Evolutionary conservation across 2,113 vertebrate genomes (phyloP).

Genomic region (Scophthalmus maximus): DNA sequence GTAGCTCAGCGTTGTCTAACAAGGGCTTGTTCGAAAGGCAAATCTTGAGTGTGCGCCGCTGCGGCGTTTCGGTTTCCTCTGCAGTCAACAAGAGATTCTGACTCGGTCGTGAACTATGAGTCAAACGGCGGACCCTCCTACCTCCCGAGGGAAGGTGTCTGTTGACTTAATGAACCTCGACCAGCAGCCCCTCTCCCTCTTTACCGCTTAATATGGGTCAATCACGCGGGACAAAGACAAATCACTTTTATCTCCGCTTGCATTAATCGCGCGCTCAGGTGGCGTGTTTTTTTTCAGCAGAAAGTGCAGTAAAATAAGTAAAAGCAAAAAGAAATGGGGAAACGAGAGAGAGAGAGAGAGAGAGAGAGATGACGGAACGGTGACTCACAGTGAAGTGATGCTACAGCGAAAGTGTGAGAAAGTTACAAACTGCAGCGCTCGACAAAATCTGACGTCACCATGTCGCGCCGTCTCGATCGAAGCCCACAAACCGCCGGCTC

Average conservation of each 20-base stretch:
- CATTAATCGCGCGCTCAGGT: not conserved
- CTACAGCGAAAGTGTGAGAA: constrained; percentile 2
- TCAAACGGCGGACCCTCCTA: constrained; percentile 49
- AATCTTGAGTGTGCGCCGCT: too few relatives aligned
- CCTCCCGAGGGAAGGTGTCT: constrained; percentile 55
- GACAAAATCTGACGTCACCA: not conserved
- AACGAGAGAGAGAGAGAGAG: not conserved
- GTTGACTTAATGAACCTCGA: constrained; percentile 62
- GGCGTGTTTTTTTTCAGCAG: not conserved
- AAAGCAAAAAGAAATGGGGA: not conserved
- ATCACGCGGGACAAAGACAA: constrained; percentile 29
- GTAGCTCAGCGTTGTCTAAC: constrained; percentile 33
- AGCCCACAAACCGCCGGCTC: too few relatives aligned
- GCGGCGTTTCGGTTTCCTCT: constrained; percentile 13
- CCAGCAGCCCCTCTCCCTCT: constrained; percentile 43
- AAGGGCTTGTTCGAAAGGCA: constrained; percentile 26
- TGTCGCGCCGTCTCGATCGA: not conserved
- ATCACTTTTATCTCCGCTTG: not conserved
- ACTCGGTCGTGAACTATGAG: constrained; percentile 61
- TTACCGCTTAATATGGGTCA: constrained; percentile 48
- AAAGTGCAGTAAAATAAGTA: not conserved
- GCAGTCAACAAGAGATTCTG: constrained; percentile 36
- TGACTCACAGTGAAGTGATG: constrained; percentile 3
- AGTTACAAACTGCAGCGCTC: constrained; percentile 1
- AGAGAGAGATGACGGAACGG: not conserved